These are phyloP conservation scores for Psilanteris sp. DNA, from an alignment of 1,140 invertebrate species.

Conservation along the genomic window DNA sequence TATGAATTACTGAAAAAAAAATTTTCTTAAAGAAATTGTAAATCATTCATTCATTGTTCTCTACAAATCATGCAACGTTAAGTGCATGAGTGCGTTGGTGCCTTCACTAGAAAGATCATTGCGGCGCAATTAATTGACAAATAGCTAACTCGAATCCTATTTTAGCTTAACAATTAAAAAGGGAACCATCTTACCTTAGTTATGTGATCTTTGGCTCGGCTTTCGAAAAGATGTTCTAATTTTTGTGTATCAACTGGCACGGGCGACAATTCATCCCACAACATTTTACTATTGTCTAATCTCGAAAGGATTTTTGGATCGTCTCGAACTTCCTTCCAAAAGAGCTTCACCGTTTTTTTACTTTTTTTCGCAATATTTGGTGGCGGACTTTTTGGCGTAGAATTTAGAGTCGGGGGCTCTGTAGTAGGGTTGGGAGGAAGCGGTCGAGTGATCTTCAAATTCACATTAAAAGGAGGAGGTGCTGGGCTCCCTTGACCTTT, in stretches of 20 bases:
- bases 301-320: slow-evolving; percentile 87
- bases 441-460: slow-evolving; percentile 69
- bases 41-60: slow-evolving; percentile 32
- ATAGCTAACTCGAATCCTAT: slow-evolving; percentile 23
- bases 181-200: slow-evolving; percentile 86
- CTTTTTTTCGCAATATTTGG: slow-evolving; percentile 85
- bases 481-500: slow-evolving; percentile 13
- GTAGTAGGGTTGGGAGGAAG: slow-evolving; percentile 13
- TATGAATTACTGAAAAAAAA: slow-evolving; percentile 21
- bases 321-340: slow-evolving; percentile 97
- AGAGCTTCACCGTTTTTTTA: slow-evolving; percentile 99
- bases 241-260: slow-evolving; percentile 94
- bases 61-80: slow-evolving; percentile 58
- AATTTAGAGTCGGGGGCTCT: slow-evolving; percentile 52
- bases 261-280: slow-evolving; percentile 96
- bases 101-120: slow-evolving; percentile 33
- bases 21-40: slow-evolving; percentile 27
- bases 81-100: slow-evolving; percentile 53
- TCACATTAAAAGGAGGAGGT: slow-evolving; percentile 73
- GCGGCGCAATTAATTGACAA: slow-evolving; percentile 24
- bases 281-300: slow-evolving; percentile 85
- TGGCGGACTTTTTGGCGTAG: slow-evolving; percentile 73
- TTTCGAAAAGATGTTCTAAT: slow-evolving; percentile 98
- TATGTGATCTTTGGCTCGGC: slow-evolving; percentile 96
- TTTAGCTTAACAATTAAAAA: slow-evolving; percentile 8